phyloP scores from a whole-genome alignment of 2,888 invertebrate genomes.

The Chrysomela aeneicollis region DNA sequence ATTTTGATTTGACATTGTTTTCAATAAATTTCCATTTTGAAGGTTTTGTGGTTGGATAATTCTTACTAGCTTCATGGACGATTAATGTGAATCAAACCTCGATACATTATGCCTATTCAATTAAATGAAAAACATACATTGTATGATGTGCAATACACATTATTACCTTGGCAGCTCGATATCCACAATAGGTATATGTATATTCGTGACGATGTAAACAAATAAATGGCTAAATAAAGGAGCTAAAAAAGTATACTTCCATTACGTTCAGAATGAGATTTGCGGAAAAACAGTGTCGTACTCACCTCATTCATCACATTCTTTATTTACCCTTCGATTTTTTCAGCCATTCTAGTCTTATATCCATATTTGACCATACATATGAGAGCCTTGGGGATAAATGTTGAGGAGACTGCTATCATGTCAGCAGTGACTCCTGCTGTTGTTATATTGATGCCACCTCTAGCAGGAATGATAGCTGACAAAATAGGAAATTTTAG shows the following conservation, averaged over 20 bases:
- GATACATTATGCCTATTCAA: neutral
- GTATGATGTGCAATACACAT: neutral
- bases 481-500: constrained; percentile 84
- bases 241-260: too few species aligned
- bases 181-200: neutral
- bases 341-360: constrained; percentile 75
- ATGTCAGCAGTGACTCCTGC: constrained; percentile 82
- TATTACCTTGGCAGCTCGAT: neutral
- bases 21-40: neutral
- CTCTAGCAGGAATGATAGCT: constrained; percentile 77
- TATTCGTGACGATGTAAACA: neutral
- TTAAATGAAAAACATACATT: neutral
- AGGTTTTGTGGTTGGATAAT: neutral
- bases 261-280: neutral
- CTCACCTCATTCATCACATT: neutral
- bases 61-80: neutral
- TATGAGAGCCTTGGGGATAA: constrained; percentile 81
- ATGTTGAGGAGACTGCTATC: constrained; percentile 80
- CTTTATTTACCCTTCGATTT: neutral
- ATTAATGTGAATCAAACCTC: neutral
- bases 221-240: neutral
- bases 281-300: too few species aligned
- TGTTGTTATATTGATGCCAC: constrained; percentile 79
- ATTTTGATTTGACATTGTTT: neutral
- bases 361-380: constrained; percentile 84